Evolutionary conservation across 2,797 vertebrate species (phyloP), one percentile per base, ranked within the genome.

Genomic region (Cygnus olor): DNA sequence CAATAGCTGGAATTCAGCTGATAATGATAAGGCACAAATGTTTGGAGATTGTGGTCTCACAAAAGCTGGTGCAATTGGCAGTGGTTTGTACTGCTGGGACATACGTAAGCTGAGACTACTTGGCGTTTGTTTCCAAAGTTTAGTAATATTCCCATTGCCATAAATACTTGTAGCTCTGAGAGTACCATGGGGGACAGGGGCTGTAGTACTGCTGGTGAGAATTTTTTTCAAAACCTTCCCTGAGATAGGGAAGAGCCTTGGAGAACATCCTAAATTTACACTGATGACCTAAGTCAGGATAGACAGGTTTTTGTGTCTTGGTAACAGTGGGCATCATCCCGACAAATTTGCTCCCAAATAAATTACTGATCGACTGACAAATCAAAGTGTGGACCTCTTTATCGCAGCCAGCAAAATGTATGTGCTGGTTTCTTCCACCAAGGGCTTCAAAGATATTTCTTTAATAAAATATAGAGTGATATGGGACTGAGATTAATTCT

Each of bases 331-430:
- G 30, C 51, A 58, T 68, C 49, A 65, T 51, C 16, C 42, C 30
- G 42, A 68, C 12, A 58, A 65, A 70, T 78, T 70, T 84, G 10
- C 15, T 73, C 60, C 21, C 53, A 57, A 89, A 61, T 38, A 54
- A 54, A 12, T 61, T 78, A 40, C 18, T 49, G n/a, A 57, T 44
- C 19, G 44, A 42, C 25, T 69, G 51, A 69, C 7, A 47, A 47
- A 72, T 53, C 30, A 42, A 32, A 6, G 20, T 36, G 47, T 0
- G 0, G 36, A 47, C 42, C 49, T 65, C 53, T 44, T 87, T 57
- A 44, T 49, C 18, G 14, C 30, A 28, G 14, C 10, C 49, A 54
- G 42, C 20, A 70, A 56, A 78, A 70, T 0, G 0, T 27, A 19
- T 36, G n/a, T 53, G 32, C 14, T 51, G 19, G 27, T 44, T 27